Base-by-base conservation (phyloP, 2,113 vertebrate genomes). In the Sclerurus mexicanus region DNA sequence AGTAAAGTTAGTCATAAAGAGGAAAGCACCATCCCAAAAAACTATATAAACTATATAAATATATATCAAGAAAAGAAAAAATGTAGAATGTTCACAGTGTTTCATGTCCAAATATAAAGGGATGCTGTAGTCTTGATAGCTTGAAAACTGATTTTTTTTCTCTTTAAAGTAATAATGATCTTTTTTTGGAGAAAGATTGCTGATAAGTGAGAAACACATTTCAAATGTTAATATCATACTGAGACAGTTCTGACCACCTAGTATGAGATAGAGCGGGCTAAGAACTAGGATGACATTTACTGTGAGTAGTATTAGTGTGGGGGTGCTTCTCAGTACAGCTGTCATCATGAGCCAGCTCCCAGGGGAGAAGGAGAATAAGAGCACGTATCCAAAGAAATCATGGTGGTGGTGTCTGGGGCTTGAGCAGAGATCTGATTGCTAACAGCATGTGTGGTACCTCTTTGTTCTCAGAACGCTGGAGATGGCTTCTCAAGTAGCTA, bases 231-330 rank as follows among this genome's bases (percentile, higher is more conserved):
- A 66, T 91, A 67, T 89, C 75, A 73, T 58, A 33, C 40, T 71
- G 81, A 86, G 84, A 68, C 39, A 52, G 42, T 87, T 75, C 77
- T 95, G 91, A 82, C 84, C 84, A 87, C 22, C 3, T 18, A 68
- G 25, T 20, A 84, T 69, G 79, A 86, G 92, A 66, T 46, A 46
- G 78, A 94, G 64, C 79, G 73, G 46, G 46, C 67, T 95, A 89
- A 91, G 74, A 97, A 91, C 66, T 55, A 46, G 62, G 31, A 85
- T 97, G 91, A 82, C 71, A 94, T 95, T 95, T 93, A 93, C 52
- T 58, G 67, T 82, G 87, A 89, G 62, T 25, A 22, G 46, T 73
- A 62, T 68, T 89, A 69, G 49, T 79, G 77, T 87, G 74, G 62
- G 74, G 78, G 35, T 73, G 44, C 62, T 89, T 87, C 22, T n/a